These are phyloP conservation scores for Mormoops blainvillei DNA, from an alignment of 2,113 vertebrate species.

Conservation along the genomic window DNA sequence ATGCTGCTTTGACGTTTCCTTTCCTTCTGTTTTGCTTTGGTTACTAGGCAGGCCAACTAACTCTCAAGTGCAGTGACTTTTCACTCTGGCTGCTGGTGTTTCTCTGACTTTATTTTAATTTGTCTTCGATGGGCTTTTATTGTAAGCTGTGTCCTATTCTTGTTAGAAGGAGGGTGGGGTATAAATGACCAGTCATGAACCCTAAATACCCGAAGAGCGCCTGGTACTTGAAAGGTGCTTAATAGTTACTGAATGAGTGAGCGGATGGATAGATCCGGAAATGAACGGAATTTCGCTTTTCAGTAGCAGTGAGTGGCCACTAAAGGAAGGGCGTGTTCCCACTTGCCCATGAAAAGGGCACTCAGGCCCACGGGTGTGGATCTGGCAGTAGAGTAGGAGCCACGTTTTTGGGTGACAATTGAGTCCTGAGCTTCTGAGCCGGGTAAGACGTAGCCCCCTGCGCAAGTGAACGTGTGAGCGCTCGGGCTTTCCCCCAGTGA, in stretches of 20 bases:
- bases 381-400: fast-evolving
- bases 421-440: neutral
- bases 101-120: neutral
- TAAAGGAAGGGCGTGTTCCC: neutral
- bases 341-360: fast-evolving
- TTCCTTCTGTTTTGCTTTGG: neutral
- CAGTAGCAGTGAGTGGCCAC: neutral
- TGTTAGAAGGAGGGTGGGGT: neutral
- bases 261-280: neutral
- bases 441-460: neutral
- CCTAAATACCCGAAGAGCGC: neutral
- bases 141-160: neutral
- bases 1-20: neutral
- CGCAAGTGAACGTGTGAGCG: fast-evolving
- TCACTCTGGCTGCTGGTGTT: neutral
- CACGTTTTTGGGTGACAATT: neutral
- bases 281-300: neutral
- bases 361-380: fast-evolving
- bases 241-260: neutral
- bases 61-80: neutral
- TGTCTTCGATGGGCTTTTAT: neutral
- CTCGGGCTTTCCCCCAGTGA: neutral
- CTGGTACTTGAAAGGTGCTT: neutral
- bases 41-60: neutral
- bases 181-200: neutral